phyloP scores from a whole-genome alignment of 2,113 vertebrate genomes.

The Echinops telfairi region DNA sequence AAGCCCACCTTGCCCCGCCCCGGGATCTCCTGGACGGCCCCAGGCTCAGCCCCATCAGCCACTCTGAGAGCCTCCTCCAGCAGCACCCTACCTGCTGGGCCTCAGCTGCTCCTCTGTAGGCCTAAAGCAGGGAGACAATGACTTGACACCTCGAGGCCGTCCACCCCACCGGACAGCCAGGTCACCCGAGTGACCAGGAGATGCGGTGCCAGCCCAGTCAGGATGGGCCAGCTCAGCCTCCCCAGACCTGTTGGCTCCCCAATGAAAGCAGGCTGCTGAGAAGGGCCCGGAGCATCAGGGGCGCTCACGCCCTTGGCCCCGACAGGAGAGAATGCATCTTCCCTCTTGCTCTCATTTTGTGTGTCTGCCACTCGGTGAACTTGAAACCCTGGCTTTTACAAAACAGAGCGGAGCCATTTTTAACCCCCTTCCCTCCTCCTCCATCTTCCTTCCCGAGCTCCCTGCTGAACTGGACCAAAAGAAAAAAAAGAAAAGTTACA shows the following conservation, averaged over 20 bases:
- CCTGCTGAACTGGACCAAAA: background rate
- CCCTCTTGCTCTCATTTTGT: conserved; percentile 66
- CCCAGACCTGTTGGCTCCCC: conserved; percentile 40
- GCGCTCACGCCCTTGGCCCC: conserved; percentile 55
- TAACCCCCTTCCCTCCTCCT: background rate
- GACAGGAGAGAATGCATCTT: conserved; percentile 48
- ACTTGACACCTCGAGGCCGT: background rate
- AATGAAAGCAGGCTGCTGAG: conserved; percentile 56
- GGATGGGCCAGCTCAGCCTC: background rate
- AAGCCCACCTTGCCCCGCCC: background rate
- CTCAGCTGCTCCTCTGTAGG: background rate
- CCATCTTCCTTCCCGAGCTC: conserved; percentile 47
- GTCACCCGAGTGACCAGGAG: background rate
- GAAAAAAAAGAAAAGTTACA: background rate
- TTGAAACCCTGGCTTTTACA: conserved; percentile 76
- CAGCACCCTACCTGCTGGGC: background rate
- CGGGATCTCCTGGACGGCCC: background rate
- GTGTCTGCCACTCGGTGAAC: conserved; percentile 68
- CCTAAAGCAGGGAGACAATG: background rate
- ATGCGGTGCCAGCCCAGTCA: background rate
- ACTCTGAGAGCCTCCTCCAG: background rate
- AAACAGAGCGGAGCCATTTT: background rate
- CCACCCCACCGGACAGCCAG: background rate
- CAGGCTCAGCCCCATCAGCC: background rate
- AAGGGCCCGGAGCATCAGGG: background rate